These are phyloP conservation scores for Amblyteles armatorius DNA, from an alignment of 2,888 invertebrate species.

Conservation along the genomic window DNA sequence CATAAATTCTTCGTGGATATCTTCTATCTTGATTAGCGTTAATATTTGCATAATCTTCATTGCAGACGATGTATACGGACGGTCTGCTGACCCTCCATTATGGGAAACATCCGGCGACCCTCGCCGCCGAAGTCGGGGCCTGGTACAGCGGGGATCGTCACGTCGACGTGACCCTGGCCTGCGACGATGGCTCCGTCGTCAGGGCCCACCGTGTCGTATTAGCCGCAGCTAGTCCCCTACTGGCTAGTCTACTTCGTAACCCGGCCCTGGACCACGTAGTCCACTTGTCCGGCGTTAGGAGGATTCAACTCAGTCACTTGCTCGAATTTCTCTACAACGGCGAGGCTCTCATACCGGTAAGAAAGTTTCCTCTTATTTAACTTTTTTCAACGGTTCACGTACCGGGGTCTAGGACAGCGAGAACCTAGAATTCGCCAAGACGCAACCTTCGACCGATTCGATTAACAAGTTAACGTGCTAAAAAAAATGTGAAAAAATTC, in stretches of 20 bases:
- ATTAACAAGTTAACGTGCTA: no score
- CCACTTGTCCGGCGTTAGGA: constrained; percentile 93
- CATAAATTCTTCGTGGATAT: not conserved
- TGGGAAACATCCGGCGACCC: constrained; percentile 97
- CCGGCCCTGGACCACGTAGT: constrained; percentile 87
- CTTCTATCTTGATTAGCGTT: constrained; percentile 2
- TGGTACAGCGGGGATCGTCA: constrained; percentile 95
- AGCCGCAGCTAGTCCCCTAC: constrained; percentile 94
- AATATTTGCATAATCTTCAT: constrained; percentile 39
- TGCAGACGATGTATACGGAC: constrained; percentile 86
- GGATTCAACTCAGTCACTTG: constrained; percentile 92
- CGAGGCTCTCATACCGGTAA: constrained; percentile 92
- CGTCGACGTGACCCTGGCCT: constrained; percentile 94
- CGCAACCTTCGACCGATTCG: no score
- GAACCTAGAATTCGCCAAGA: no score
- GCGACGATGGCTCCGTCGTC: constrained; percentile 93
- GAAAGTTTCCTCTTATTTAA: constrained; percentile 60
- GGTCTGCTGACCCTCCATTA: constrained; percentile 95
- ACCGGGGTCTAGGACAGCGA: no score
- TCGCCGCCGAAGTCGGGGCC: constrained; percentile 95
- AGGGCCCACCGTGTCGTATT: constrained; percentile 94
- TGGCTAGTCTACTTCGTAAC: constrained; percentile 87
- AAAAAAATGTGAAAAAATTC: no score
- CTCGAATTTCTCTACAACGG: constrained; percentile 95
- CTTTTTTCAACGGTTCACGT: no score